Conservation (phyloP, 2,113 vertebrate genomes). For the Cavia porcellus region DNA sequence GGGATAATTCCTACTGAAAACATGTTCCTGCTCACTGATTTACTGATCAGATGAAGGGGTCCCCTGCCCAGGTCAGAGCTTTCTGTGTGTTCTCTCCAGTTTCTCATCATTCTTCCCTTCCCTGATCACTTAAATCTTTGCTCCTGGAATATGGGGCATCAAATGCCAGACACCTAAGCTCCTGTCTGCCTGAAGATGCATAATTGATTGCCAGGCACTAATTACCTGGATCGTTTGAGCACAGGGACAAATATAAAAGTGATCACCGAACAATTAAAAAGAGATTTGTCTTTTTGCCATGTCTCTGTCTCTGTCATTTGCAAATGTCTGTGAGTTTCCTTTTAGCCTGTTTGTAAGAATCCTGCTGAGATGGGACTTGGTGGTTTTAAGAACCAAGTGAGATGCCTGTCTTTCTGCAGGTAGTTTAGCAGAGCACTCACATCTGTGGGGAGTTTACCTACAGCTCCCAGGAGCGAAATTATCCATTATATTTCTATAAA, state of each 20-base stretch:
- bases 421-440: background rate
- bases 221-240: conserved; percentile 28
- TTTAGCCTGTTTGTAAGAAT: conserved; percentile 63
- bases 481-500: background rate
- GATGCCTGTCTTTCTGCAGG: background rate
- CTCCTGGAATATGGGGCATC: background rate
- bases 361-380: conserved; percentile 57
- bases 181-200: background rate
- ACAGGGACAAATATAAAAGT: background rate
- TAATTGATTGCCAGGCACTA: background rate
- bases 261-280: conserved; percentile 65
- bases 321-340: conserved; percentile 38
- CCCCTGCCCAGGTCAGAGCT: background rate
- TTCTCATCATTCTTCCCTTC: background rate
- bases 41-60: background rate
- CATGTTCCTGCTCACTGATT: too few species aligned
- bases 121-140: background rate
- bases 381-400: conserved; percentile 10
- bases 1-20: background rate
- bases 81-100: background rate
- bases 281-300: conserved; percentile 41
- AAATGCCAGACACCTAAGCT: background rate
- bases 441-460: background rate
- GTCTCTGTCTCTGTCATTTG: conserved; percentile 17
- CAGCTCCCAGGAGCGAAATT: background rate